Evolutionary conservation across 2,113 vertebrate genomes (phyloP).

Genomic region (Delphinus delphis): DNA sequence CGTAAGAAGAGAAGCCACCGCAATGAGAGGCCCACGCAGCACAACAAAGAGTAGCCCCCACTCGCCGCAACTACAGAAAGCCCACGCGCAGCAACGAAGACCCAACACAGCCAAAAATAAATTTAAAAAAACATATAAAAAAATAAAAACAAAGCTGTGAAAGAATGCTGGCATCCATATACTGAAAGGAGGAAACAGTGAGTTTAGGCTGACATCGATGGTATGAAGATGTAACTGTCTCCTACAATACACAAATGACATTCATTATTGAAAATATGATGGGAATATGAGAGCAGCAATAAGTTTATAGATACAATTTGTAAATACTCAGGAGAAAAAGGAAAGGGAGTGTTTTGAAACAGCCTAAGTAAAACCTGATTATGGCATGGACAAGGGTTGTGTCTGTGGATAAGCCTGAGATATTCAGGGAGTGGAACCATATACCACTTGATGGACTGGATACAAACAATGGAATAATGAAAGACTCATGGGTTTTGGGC

Average conservation of each 20-base stretch:
- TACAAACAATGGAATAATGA: background rate
- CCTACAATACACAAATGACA: rapidly evolving
- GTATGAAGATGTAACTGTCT: background rate
- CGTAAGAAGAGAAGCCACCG: no score
- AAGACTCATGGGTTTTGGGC: background rate
- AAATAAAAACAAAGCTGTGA: background rate
- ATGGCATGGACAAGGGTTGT: no score
- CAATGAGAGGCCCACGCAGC: no score
- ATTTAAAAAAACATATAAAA: no score
- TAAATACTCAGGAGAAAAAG: background rate
- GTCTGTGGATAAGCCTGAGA: background rate
- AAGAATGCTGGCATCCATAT: background rate
- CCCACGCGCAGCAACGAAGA: no score
- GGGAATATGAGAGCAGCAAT: background rate
- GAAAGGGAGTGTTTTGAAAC: background rate
- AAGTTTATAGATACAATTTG: background rate
- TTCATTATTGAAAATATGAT: rapidly evolving
- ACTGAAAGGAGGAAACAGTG: background rate
- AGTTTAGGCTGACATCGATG: background rate
- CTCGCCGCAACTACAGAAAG: no score
- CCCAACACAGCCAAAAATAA: no score
- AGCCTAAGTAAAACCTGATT: background rate
- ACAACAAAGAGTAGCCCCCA: no score
- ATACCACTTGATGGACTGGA: background rate
- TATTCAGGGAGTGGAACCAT: background rate